Evolutionary conservation across 2,113 vertebrate genomes (phyloP).

Genomic region (Telmatochromis sp.): DNA sequence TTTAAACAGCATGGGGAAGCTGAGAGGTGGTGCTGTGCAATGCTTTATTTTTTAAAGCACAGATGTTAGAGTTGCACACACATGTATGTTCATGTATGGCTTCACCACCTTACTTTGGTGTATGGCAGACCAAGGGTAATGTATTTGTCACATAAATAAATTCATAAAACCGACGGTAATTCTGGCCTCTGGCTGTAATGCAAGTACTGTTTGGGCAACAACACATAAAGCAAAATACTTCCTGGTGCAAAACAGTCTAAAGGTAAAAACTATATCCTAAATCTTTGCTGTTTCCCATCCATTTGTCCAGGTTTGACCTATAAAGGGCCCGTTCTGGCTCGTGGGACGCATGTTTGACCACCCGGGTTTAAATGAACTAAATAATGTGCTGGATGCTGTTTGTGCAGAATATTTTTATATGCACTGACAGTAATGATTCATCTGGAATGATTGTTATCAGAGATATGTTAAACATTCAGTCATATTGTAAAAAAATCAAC

Average conservation of each 20-base stretch:
- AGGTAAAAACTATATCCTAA: not conserved
- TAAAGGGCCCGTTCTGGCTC: not conserved
- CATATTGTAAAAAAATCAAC: not conserved
- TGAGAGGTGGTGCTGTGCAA: not conserved
- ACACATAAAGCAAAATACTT: not conserved
- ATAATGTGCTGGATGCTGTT: not conserved
- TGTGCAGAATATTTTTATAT: not conserved
- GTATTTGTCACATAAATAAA: not conserved
- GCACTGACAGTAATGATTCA: not conserved
- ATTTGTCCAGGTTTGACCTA: not conserved
- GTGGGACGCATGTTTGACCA: rapidly evolving
- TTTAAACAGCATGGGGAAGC: not conserved
- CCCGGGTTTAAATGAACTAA: not conserved
- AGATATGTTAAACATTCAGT: not conserved
- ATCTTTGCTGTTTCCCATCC: not conserved
- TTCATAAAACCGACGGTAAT: rapidly evolving
- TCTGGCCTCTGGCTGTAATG: not conserved
- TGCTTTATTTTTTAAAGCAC: not conserved
- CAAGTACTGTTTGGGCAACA: not conserved
- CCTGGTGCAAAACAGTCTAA: not conserved
- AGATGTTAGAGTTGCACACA: not conserved
- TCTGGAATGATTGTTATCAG: not conserved
- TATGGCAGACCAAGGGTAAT: not conserved
- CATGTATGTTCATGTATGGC: not conserved
- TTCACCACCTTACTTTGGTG: not conserved